phyloP scores from a whole-genome alignment of 2,888 invertebrate genomes.

The Leptinotarsa haldemani region DNA sequence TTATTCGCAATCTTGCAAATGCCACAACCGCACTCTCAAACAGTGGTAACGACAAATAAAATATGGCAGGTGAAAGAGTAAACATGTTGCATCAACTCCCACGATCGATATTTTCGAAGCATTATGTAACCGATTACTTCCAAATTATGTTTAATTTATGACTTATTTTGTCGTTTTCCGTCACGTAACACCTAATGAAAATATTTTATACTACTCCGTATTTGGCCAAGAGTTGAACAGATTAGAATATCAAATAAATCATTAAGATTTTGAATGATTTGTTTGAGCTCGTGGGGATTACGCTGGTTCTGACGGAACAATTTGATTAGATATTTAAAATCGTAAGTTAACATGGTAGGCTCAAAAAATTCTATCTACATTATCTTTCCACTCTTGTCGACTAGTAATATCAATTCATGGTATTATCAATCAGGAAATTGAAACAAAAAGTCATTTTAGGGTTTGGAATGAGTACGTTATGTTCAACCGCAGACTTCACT shows the following conservation, averaged over 20 bases:
- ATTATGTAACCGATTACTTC: background rate
- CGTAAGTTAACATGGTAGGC: background rate
- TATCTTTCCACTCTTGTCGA: no score
- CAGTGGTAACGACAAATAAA: background rate
- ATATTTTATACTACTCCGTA: background rate
- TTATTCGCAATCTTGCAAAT: background rate
- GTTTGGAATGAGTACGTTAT: no score
- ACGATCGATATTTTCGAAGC: slow-evolving; percentile 6
- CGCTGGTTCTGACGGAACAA: background rate
- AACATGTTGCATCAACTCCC: background rate
- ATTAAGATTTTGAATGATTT: background rate
- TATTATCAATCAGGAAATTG: no score
- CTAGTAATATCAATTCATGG: no score
- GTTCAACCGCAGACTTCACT: no score
- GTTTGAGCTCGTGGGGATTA: background rate
- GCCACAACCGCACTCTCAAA: background rate
- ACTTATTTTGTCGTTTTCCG: background rate
- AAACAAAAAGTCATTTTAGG: no score
- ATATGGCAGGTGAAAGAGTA: background rate
- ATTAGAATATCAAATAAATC: slow-evolving; percentile 12
- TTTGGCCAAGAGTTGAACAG: background rate
- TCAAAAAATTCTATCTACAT: background rate
- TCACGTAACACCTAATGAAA: background rate
- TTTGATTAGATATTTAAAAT: background rate
- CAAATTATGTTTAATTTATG: background rate